Conservation (phyloP, 2,113 vertebrate species). For the Platichthys flesus region DNA sequence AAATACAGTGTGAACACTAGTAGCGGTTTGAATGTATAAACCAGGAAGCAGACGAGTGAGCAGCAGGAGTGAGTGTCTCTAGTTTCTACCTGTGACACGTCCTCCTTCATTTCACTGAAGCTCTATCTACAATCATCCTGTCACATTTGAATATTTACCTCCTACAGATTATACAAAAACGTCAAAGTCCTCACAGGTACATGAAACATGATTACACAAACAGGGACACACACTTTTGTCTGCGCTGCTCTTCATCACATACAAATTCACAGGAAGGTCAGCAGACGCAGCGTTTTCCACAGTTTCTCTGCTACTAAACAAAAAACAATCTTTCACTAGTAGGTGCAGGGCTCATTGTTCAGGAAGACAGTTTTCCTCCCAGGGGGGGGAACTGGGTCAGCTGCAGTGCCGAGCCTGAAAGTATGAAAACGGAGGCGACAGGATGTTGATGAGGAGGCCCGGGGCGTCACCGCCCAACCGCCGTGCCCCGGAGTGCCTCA, state of each 20-base stretch:
- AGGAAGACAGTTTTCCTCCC: constrained; percentile 40
- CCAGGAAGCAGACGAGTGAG: too few species aligned
- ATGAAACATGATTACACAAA: constrained; percentile 5
- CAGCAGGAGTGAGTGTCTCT: too few species aligned
- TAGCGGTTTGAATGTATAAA: too few species aligned
- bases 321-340: constrained; percentile 7
- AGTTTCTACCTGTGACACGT: background rate
- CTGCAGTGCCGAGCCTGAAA: constrained; percentile 46
- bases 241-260: background rate
- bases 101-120: background rate
- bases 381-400: constrained; percentile 32
- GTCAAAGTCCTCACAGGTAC: background rate
- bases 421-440: constrained; percentile 66
- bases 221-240: background rate
- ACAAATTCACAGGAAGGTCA: constrained; percentile 24
- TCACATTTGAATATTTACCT: background rate
- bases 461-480: constrained; percentile 58
- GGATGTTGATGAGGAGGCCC: constrained; percentile 72
- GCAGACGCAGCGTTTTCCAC: background rate
- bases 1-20: too few species aligned
- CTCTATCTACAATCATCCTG: background rate
- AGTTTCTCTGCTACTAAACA: constrained; percentile 35
- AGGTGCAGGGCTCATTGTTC: constrained; percentile 44
- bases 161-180: background rate
- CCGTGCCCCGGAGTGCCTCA: constrained; percentile 54